These are phyloP conservation scores for Caradrina clavipalpis DNA, from an alignment of 2,888 invertebrate genomes.

Conservation along the genomic window DNA sequence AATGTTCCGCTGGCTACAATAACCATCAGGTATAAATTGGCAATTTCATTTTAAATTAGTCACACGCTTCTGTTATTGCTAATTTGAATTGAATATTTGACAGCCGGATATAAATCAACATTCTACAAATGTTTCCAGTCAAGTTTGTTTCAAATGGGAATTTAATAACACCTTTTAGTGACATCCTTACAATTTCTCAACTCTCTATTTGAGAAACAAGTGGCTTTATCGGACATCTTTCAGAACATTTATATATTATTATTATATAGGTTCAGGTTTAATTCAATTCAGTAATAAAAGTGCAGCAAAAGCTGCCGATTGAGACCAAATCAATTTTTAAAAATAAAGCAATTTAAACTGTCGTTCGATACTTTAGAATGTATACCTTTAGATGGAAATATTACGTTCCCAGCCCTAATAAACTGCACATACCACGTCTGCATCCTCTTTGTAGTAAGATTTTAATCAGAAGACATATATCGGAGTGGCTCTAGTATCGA, in stretches of 20 bases:
- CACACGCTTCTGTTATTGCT: slow-evolving; percentile 43
- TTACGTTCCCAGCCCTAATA: too few relatives aligned
- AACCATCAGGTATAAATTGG: slow-evolving; percentile 43
- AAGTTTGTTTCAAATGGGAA: slow-evolving; percentile 47
- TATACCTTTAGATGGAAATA: neutral
- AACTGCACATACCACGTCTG: too few relatives aligned
- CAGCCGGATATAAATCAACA: slow-evolving; percentile 52
- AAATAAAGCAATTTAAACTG: neutral
- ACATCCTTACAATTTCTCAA: slow-evolving; percentile 26
- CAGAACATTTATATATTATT: neutral
- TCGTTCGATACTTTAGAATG: neutral
- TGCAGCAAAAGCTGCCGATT: neutral
- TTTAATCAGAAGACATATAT: neutral
- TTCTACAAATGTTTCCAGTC: slow-evolving; percentile 51
- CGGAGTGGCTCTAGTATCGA: too few relatives aligned
- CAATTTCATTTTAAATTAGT: slow-evolving; percentile 58
- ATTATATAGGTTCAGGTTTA: neutral
- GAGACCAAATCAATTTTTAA: neutral
- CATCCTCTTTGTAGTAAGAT: too few relatives aligned
- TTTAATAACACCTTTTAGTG: slow-evolving; percentile 56
- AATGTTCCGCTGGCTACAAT: slow-evolving; percentile 36
- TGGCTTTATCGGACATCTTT: neutral
- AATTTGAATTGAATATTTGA: slow-evolving; percentile 61
- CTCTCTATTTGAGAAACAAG: slow-evolving; percentile 22
- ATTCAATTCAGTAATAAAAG: neutral